Evolutionary conservation across 2,888 invertebrate genomes (phyloP).

Genomic region (Ectemnius cavifrons): DNA sequence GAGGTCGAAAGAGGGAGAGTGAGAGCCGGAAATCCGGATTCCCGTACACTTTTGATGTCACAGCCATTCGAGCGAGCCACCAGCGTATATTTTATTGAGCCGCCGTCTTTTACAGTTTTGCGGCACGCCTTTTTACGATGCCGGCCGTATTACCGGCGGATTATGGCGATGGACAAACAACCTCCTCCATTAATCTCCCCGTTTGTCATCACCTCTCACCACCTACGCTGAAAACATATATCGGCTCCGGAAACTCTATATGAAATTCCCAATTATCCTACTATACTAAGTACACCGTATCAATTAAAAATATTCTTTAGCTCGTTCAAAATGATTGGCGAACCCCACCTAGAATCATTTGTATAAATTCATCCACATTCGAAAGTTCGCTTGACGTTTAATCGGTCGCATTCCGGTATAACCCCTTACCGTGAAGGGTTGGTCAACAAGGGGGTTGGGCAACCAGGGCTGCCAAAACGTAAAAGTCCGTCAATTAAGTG

Average conservation of each 20-base stretch:
- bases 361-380: slow-evolving; percentile 9
- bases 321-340: not conserved
- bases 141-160: slow-evolving; percentile 4
- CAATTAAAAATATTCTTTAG: no score
- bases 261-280: no score
- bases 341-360: not conserved
- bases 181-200: not conserved
- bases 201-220: not conserved
- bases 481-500: slow-evolving; percentile 57
- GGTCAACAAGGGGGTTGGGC: slow-evolving; percentile 19
- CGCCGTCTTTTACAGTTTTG: not conserved
- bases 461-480: not conserved
- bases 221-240: not conserved
- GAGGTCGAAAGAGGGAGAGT: not conserved
- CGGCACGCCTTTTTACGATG: not conserved
- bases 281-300: no score
- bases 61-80: not conserved
- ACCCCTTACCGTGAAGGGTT: slow-evolving; percentile 1
- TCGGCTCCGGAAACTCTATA: no score
- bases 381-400: not conserved
- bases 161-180: not conserved
- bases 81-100: not conserved
- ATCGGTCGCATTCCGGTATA: slow-evolving; percentile 8
- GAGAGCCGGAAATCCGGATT: slow-evolving; percentile 12
- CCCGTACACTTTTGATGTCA: not conserved